A percentile compares a stretch with the other conserved stretches of the same genome.
These are phyloP conservation scores for Ormyrus nitidulus DNA, from an alignment of 2,888 invertebrate species.

Conservation along the genomic window DNA sequence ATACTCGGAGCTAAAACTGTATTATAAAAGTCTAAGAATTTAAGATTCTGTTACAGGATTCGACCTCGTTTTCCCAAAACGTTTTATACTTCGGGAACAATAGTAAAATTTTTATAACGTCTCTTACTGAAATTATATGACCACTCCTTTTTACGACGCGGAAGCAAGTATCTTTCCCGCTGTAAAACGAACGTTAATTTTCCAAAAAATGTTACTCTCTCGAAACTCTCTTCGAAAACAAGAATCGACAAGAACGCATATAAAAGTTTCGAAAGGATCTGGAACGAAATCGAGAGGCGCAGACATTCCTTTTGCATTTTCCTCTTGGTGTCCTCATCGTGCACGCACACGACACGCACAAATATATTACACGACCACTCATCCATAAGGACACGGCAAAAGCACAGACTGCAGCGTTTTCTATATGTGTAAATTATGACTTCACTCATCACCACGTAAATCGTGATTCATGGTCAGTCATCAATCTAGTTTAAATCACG, in stretches of 20 bases:
- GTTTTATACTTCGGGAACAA: too few species aligned
- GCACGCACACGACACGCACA: slow-evolving; percentile 32
- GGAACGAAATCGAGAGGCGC: slow-evolving; percentile 5
- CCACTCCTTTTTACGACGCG: too few species aligned
- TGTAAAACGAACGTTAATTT: too few species aligned
- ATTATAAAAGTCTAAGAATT: background rate
- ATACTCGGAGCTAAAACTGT: background rate
- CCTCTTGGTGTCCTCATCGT: slow-evolving; percentile 24
- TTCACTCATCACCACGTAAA: background rate
- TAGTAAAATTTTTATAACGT: too few species aligned
- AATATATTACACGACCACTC: background rate
- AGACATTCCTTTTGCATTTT: slow-evolving; percentile 9
- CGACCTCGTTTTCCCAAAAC: background rate
- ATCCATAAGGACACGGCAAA: slow-evolving; percentile 5
- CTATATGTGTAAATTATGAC: background rate
- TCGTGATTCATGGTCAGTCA: background rate
- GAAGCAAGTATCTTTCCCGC: too few species aligned
- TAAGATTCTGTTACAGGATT: background rate
- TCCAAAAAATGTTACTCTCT: too few species aligned
- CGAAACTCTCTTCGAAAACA: too few species aligned
- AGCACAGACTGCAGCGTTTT: slow-evolving; percentile 36
- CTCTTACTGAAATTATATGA: too few species aligned
- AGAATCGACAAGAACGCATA: too few species aligned
- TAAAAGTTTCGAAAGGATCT: background rate
- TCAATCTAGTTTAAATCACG: background rate